Evolutionary conservation across 2,888 invertebrate species (phyloP).

Genomic region (Calameuta filiformis): DNA sequence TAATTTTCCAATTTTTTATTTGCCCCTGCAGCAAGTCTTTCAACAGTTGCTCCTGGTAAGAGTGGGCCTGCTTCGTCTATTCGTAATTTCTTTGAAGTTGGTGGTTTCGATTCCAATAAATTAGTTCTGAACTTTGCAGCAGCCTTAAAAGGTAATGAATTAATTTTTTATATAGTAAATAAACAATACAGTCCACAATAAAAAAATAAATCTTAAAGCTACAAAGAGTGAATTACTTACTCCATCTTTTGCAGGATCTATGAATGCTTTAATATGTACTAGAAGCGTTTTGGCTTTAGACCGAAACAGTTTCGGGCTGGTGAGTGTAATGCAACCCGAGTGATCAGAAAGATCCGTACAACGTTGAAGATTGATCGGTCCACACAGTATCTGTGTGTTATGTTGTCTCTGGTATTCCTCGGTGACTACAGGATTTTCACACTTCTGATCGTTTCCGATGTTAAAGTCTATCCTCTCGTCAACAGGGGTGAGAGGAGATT

Average conservation of each 20-base stretch:
- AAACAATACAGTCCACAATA: neutral
- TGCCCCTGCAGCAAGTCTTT: conserved; percentile 58
- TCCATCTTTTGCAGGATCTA: conserved; percentile 74
- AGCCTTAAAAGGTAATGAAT: conserved; percentile 28
- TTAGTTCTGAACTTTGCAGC: conserved; percentile 53
- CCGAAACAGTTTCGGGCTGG: conserved; percentile 86
- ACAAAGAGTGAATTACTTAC: conserved; percentile 34
- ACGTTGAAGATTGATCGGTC: conserved; percentile 84
- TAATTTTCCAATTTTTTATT: conserved; percentile 63
- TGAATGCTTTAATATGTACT: conserved; percentile 80
- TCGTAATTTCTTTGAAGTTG: conserved; percentile 61
- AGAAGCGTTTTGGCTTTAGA: conserved; percentile 83
- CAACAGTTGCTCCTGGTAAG: conserved; percentile 58
- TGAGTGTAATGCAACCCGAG: conserved; percentile 85
- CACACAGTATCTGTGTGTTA: conserved; percentile 91
- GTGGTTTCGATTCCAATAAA: conserved; percentile 59
- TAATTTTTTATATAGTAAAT: neutral
- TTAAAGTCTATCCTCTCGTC: conserved; percentile 69
- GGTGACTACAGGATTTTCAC: conserved; percentile 81
- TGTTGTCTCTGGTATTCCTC: conserved; percentile 87
- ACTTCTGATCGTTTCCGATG: conserved; percentile 56
- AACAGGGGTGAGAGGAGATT: conserved; percentile 64
- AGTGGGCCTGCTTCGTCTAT: conserved; percentile 60
- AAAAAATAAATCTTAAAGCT: neutral
- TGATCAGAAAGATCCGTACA: conserved; percentile 88